Evolutionary conservation across 2,888 invertebrate species (phyloP), one percentile per base, ranked within the genome.

Genomic region (Isotomurus palustris): DNA sequence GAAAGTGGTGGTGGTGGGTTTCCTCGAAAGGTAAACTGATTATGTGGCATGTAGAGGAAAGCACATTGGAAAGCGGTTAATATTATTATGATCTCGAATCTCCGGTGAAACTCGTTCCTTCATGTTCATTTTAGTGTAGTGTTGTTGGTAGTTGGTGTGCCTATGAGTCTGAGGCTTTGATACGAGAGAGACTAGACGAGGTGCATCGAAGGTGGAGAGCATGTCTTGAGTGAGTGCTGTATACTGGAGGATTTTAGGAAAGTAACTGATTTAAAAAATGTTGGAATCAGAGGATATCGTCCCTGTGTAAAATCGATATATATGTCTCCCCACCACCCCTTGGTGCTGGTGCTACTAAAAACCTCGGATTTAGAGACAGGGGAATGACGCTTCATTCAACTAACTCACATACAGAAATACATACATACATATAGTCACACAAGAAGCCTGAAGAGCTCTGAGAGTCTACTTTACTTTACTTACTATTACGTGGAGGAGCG

Each of bases 271-370:
- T 50, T 53, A 43, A 53, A 56, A 61, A 61, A 57, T 53, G 53
- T 52, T 54, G 38, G 48, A 47, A 56, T 49, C 56, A 45, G 53
- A 55, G 38, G 53, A 56, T 62, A 54, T 62, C 28, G 55, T 57
- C 53, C 56, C 58, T 49, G 36, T 56, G 53, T 54, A 63, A 63
- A 63, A 63, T 63, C 63, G 59, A 63, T 63, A 60, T 45, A 36
- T 21, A 17, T 51, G 50, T 45, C 59, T 63, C 59, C 57, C 60
- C 57, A 58, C 58, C 48, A 58, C 28, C 47, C 29, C 54, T 41
- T 43, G 57, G 44, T 56, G 56, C 53, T 49, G 53, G 58, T n/a
- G n/a, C n/a, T n/a, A n/a, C 55, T 52, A 56, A 38, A 36, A 35
- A 28, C 4, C 49, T 19, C 29, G 4, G 49, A 41, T 29, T 44